These are phyloP conservation scores for Drosophila nasuta DNA, from an alignment of 1,140 invertebrate species.

Conservation along the genomic window DNA sequence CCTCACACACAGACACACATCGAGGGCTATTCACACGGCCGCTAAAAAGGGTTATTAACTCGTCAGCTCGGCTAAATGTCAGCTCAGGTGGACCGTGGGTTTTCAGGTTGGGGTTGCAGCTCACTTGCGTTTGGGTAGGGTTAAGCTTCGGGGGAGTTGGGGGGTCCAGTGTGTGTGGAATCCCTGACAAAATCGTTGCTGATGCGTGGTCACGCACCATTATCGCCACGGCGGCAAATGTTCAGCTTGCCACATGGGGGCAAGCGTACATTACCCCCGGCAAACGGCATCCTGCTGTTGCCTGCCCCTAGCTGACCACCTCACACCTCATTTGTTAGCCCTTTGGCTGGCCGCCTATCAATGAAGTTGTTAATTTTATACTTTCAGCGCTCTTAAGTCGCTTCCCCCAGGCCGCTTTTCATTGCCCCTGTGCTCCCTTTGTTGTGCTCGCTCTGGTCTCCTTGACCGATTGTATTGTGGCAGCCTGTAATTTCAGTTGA, in stretches of 20 bases:
- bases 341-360: conserved; percentile 67
- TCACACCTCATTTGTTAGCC: conserved; percentile 65
- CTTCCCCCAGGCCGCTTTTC: not conserved
- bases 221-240: conserved; percentile 48
- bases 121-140: too few relatives aligned
- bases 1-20: conserved; percentile 4
- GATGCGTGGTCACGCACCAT: conserved; percentile 84
- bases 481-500: conserved; percentile 37
- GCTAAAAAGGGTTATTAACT: conserved; percentile 85
- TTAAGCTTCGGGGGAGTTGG: not conserved
- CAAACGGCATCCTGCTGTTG: not conserved
- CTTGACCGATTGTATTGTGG: conserved; percentile 20
- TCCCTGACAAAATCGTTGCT: conserved; percentile 79
- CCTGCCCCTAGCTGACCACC: conserved; percentile 6
- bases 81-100: conserved; percentile 65
- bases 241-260: conserved; percentile 15
- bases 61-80: conserved; percentile 80
- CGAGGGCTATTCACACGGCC: conserved; percentile 60
- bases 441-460: not conserved
- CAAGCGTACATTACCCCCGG: not conserved
- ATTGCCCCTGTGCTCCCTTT: not conserved
- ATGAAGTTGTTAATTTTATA: conserved; percentile 82
- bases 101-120: not conserved
- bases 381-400: conserved; percentile 38
- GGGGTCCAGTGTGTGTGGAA: conserved; percentile 14